phyloP scores from a whole-genome alignment of 2,888 invertebrate genomes.

The Seira ritae region DNA sequence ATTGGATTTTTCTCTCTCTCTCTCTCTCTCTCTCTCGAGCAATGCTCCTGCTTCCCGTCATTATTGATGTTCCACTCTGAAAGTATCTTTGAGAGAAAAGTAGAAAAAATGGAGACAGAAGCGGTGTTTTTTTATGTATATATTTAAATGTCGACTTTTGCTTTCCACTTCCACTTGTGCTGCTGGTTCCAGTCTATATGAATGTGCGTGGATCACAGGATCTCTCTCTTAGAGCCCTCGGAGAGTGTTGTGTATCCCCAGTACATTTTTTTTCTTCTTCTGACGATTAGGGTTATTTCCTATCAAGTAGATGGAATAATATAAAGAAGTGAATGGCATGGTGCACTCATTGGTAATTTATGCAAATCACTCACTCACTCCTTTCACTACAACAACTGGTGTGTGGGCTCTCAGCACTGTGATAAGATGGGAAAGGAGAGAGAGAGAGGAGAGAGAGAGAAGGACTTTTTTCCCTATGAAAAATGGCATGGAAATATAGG shows the following conservation, averaged over 20 bases:
- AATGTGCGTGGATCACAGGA: conserved; percentile 1
- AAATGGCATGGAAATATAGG: conserved; percentile 1
- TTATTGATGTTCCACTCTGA: conserved; percentile 53
- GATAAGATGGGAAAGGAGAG: background rate
- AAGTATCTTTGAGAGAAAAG: conserved; percentile 27
- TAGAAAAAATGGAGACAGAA: conserved; percentile 20
- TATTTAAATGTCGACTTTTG: conserved; percentile 41
- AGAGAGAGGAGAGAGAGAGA: background rate
- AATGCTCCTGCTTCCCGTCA: conserved; percentile 34
- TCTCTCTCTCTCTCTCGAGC: background rate
- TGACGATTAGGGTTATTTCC: conserved; percentile 39
- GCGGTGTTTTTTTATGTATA: background rate
- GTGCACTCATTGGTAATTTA: conserved; percentile 47
- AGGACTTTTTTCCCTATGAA: background rate
- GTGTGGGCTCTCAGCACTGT: conserved; percentile 17
- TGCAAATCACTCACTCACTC: conserved; percentile 61
- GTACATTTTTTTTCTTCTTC: conserved; percentile 11
- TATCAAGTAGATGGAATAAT: conserved; percentile 17
- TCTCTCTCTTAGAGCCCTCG: background rate
- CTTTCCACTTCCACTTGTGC: background rate
- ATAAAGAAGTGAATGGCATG: conserved; percentile 23
- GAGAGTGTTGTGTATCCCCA: conserved; percentile 1
- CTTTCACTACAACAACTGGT: conserved; percentile 19
- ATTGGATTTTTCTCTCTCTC: conserved; percentile 25
- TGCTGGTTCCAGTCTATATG: background rate